Evolutionary conservation across 2,888 invertebrate species (phyloP).

Genomic region (Agrochola circellaris): DNA sequence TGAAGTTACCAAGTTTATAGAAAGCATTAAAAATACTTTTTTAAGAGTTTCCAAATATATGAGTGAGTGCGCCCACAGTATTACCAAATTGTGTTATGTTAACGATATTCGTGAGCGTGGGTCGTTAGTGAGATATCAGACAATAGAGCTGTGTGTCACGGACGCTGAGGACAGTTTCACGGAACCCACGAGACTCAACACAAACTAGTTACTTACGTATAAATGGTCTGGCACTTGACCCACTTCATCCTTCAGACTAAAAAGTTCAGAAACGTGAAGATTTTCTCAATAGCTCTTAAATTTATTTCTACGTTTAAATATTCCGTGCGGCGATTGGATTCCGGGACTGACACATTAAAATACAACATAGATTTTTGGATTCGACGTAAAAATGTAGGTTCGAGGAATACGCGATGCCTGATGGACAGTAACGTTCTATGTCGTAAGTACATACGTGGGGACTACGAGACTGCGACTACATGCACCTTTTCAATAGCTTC

Average conservation of each 20-base stretch:
- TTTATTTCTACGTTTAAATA: constrained; percentile 41
- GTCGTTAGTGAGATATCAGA: constrained; percentile 58
- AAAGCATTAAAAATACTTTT: constrained; percentile 48
- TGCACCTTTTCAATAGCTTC: constrained; percentile 22
- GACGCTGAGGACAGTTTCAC: constrained; percentile 59
- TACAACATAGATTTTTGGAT: constrained; percentile 31
- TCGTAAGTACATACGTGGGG: neutral
- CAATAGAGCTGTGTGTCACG: constrained; percentile 65
- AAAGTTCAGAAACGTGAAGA: constrained; percentile 63
- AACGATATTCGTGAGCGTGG: constrained; percentile 63
- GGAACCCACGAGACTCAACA: constrained; percentile 54
- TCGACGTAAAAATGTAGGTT: constrained; percentile 35
- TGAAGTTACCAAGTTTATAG: constrained; percentile 35
- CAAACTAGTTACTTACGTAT: constrained; percentile 51
- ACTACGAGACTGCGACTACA: neutral
- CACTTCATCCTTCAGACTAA: constrained; percentile 47
- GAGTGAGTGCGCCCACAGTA: constrained; percentile 52
- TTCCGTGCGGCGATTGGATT: constrained; percentile 40
- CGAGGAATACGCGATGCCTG: constrained; percentile 17
- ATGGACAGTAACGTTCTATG: neutral
- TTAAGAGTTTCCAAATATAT: constrained; percentile 55
- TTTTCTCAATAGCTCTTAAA: constrained; percentile 57
- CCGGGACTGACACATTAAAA: constrained; percentile 33
- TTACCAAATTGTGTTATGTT: constrained; percentile 53
- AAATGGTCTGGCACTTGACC: constrained; percentile 62